phyloP scores from a whole-genome alignment of 1,140 invertebrate genomes.

The Ceratosolen solmsi region DNA sequence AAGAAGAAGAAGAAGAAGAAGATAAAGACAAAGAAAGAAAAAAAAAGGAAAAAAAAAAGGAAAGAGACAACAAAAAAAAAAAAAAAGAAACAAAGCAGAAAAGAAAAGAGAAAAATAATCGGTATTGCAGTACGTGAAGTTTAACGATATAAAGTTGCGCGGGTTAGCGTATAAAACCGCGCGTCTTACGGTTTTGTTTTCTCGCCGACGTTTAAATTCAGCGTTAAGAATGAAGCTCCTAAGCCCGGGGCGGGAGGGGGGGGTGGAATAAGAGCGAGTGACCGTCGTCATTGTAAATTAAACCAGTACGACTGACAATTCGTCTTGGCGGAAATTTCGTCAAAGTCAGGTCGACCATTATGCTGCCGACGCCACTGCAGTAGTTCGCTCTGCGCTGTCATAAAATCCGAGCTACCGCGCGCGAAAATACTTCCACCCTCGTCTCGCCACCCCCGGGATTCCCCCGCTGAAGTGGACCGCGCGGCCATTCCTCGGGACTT shows the following conservation, averaged over 20 bases:
- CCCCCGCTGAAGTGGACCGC: neutral
- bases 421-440: conserved; percentile 27
- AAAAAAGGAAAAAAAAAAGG: neutral
- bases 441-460: neutral
- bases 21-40: neutral
- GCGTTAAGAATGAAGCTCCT: neutral
- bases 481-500: neutral
- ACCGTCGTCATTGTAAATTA: neutral
- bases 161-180: neutral
- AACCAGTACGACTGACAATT: neutral
- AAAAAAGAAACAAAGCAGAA: neutral
- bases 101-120: neutral
- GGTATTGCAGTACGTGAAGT: neutral
- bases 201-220: neutral
- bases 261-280: neutral
- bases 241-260: too few species aligned
- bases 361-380: neutral
- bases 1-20: neutral
- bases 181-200: neutral
- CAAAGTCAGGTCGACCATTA: neutral
- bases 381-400: conserved; percentile 6
- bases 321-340: neutral
- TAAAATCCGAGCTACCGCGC: conserved; percentile 30
- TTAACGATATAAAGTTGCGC: neutral
- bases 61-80: neutral